Conservation (phyloP, 2,797 vertebrate genomes). For the Sebastolobus altivelis region DNA sequence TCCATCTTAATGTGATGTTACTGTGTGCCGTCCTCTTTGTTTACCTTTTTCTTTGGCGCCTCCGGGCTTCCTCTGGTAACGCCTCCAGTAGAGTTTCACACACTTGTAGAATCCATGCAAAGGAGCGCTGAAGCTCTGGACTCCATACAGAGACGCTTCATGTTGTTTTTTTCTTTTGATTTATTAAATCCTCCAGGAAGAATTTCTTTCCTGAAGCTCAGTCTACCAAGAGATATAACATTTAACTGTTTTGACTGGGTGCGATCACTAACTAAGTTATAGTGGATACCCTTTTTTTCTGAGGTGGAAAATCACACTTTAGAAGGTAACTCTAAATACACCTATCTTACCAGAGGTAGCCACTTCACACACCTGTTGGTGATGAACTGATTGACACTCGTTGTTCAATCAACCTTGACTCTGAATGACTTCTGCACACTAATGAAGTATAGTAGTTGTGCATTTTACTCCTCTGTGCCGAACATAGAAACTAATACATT, state of each 20-base stretch:
- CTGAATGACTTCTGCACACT: background rate
- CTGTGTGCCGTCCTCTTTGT: background rate
- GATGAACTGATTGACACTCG: conserved; percentile 1
- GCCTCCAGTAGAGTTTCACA: background rate
- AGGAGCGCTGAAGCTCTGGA: background rate
- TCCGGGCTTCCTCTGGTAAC: background rate
- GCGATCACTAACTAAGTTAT: background rate
- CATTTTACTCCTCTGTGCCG: background rate
- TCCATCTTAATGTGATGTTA: background rate
- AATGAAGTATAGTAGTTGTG: background rate
- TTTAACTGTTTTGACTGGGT: background rate
- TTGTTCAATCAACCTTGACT: background rate
- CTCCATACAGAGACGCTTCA: background rate
- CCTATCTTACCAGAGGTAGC: background rate
- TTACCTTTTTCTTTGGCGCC: background rate
- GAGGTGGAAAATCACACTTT: background rate
- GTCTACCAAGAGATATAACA: background rate
- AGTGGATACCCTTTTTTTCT: background rate
- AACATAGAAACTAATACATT: background rate
- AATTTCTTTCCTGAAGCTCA: background rate
- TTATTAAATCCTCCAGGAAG: background rate
- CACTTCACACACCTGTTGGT: background rate
- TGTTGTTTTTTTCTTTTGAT: background rate
- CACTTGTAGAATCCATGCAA: background rate
- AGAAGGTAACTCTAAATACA: background rate